Conservation (phyloP, 2,113 vertebrate species). For the Prinia subflava region DNA sequence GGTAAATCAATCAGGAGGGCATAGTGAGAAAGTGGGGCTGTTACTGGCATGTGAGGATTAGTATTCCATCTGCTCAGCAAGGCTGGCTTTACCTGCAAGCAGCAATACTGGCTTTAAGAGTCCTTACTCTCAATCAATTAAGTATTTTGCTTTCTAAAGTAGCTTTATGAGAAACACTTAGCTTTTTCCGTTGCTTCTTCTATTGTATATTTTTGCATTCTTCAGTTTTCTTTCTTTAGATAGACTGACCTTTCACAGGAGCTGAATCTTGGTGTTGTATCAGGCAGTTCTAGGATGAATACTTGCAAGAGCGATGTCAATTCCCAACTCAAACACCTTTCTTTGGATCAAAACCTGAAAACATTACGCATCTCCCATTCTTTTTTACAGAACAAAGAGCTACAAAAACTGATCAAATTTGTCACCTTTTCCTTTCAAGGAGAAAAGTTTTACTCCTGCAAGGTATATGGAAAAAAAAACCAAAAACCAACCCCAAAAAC, state of each 20-base stretch:
- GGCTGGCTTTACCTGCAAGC: not conserved
- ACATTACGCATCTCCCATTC: not conserved
- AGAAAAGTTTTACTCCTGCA: not conserved
- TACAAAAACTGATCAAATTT: conserved; percentile 48
- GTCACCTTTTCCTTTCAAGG: conserved; percentile 12
- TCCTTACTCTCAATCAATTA: not conserved
- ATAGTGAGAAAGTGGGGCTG: not conserved
- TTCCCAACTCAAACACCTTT: not conserved
- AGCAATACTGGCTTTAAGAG: not conserved
- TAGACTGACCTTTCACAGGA: not conserved
- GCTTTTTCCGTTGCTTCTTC: not conserved
- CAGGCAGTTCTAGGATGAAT: not conserved
- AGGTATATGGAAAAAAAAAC: not conserved
- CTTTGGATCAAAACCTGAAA: not conserved
- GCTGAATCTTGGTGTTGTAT: not conserved
- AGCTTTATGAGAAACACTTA: not conserved
- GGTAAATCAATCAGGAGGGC: not conserved
- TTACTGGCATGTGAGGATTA: not conserved
- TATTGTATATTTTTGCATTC: not conserved
- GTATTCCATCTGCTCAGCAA: not conserved
- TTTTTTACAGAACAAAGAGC: conserved; percentile 15
- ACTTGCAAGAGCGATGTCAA: not conserved
- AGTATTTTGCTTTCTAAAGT: not conserved
- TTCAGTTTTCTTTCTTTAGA: not conserved
- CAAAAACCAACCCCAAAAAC: not conserved